Evolutionary conservation across 2,113 vertebrate species (phyloP).

Genomic region (Solenodon paradoxus): DNA sequence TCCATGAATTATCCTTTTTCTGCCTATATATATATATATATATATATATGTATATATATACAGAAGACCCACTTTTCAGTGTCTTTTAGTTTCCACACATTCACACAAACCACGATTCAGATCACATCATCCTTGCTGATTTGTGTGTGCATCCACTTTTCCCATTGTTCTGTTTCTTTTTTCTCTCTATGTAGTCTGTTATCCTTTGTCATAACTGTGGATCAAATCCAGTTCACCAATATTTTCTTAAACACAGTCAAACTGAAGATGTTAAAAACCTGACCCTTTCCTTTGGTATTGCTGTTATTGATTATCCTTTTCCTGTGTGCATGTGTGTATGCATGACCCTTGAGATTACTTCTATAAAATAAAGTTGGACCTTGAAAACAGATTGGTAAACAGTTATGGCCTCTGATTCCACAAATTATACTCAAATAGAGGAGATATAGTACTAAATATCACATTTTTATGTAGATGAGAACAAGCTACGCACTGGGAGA

Average conservation of each 20-base stretch:
- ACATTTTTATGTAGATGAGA: not conserved
- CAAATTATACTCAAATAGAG: not conserved
- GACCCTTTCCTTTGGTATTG: not conserved
- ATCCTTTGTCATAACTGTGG: not conserved
- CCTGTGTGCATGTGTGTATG: not conserved
- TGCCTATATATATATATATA: no score
- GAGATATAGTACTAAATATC: not conserved
- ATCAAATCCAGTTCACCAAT: constrained; percentile 20
- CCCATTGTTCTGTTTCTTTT: not conserved
- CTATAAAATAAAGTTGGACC: not conserved
- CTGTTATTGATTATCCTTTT: not conserved
- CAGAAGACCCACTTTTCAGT: not conserved
- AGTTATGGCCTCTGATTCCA: not conserved
- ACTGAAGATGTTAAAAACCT: not conserved
- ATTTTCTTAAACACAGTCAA: not conserved
- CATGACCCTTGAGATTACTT: constrained; percentile 16
- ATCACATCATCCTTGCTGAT: not conserved
- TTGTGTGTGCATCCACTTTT: not conserved
- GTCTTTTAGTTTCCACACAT: not conserved
- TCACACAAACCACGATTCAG: not conserved
- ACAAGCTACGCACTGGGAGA: not conserved
- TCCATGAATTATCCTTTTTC: not conserved
- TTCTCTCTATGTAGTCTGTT: not conserved
- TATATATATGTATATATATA: no score
- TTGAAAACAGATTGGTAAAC: not conserved